Conservation (phyloP, 2,113 vertebrate species). For the Myiopsitta monachus region DNA sequence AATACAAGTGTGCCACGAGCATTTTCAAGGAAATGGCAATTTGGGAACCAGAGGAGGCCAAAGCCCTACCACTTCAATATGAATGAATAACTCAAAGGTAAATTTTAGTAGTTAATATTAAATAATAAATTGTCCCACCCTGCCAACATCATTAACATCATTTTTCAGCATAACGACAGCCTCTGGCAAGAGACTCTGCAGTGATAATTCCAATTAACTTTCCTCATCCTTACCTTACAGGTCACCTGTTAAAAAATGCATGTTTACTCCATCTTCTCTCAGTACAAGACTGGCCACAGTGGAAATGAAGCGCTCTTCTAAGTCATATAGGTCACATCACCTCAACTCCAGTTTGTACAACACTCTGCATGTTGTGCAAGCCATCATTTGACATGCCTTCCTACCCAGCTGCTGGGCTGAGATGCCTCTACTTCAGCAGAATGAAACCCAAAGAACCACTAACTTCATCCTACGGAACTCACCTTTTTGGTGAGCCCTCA, state of each 20-base stretch:
- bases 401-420: rapidly evolving
- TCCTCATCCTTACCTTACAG: not conserved
- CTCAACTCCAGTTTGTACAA: not conserved
- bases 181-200: not conserved
- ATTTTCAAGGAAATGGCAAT: not conserved
- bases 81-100: not conserved
- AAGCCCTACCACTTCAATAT: not conserved
- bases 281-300: not conserved
- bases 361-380: not conserved
- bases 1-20: not conserved
- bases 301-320: not conserved
- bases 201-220: conserved; percentile 36
- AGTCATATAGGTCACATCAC: not conserved
- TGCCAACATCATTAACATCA: not conserved
- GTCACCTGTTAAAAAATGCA: not conserved
- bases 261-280: not conserved
- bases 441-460: not conserved
- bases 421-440: not conserved
- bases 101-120: not conserved
- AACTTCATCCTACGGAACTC: not conserved
- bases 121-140: not conserved
- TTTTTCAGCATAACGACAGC: not conserved
- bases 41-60: not conserved
- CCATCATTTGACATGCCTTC: not conserved
- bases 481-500: not conserved